Conservation (phyloP, 1,140 invertebrate species). For the Cotesia glomerata region DNA sequence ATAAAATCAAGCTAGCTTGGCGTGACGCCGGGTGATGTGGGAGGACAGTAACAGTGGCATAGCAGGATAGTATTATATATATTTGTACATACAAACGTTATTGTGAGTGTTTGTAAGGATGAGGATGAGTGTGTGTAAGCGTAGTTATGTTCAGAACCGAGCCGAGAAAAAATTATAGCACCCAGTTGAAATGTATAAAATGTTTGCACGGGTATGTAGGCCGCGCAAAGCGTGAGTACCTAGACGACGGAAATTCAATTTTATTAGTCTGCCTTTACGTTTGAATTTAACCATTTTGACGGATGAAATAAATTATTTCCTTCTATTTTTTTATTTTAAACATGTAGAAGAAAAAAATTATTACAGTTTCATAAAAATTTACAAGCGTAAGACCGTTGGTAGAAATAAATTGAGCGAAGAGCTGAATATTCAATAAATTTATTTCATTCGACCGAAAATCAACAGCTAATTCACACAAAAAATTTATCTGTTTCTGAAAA, state of each 20-base stretch:
- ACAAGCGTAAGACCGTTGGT: too few species aligned
- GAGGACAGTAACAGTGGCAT: slow-evolving; percentile 11
- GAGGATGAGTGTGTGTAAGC: neutral
- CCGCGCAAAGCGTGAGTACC: neutral
- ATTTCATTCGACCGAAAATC: too few species aligned
- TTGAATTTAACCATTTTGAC: neutral
- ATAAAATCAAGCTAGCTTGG: slow-evolving; percentile 35
- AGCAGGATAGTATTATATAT: too few species aligned
- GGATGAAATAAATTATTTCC: slow-evolving; percentile 4
- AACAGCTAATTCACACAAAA: too few species aligned
- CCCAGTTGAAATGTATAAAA: slow-evolving; percentile 15
- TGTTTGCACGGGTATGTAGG: slow-evolving; percentile 7
- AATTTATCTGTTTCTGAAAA: too few species aligned
- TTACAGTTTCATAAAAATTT: too few species aligned
- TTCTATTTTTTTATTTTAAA: too few species aligned
- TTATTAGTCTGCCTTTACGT: slow-evolving; percentile 10
- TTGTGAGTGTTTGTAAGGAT: too few species aligned
- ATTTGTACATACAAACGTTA: too few species aligned
- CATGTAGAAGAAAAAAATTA: too few species aligned
- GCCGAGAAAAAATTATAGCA: slow-evolving; percentile 9
- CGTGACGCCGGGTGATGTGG: slow-evolving; percentile 14
- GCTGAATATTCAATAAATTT: too few species aligned
- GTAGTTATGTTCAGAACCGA: neutral
- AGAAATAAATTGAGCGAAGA: too few species aligned
- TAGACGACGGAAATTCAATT: slow-evolving; percentile 19